These are phyloP conservation scores for Onychostruthus taczanowskii DNA, from an alignment of 2,113 vertebrate species.

Conservation along the genomic window DNA sequence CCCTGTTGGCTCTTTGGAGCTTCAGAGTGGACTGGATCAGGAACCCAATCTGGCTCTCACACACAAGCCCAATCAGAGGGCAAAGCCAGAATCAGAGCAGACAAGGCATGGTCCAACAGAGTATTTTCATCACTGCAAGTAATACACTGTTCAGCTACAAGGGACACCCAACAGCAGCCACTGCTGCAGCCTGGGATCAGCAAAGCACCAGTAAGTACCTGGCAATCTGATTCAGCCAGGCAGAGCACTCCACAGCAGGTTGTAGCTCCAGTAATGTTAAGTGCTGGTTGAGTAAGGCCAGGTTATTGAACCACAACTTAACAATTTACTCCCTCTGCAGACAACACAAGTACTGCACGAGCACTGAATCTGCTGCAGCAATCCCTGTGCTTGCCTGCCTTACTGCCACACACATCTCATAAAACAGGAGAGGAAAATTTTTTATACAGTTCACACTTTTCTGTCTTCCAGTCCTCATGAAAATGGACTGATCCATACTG, in stretches of 20 bases:
- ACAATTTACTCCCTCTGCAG: constrained; percentile 27
- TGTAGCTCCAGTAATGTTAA: neutral
- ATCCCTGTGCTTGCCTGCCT: neutral
- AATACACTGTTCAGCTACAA: neutral
- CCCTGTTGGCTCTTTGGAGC: neutral
- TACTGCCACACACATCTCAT: neutral
- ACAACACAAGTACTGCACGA: neutral
- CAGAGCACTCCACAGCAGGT: neutral
- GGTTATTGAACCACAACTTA: neutral
- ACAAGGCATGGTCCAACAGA: neutral
- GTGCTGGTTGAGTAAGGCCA: neutral
- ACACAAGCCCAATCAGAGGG: neutral
- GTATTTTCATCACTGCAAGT: neutral
- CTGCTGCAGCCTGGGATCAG: neutral
- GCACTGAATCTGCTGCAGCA: neutral
- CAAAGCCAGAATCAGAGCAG: neutral
- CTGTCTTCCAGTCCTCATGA: neutral
- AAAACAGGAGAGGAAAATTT: neutral
- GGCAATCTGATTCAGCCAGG: neutral
- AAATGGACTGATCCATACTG: neutral
- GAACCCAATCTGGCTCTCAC: neutral
- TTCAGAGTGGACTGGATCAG: neutral
- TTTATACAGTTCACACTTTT: neutral
- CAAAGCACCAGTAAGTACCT: neutral
- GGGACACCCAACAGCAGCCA: neutral